These are phyloP conservation scores for Anguilla pacifica DNA, from an alignment of 2,797 vertebrate species.

Conservation along the genomic window DNA sequence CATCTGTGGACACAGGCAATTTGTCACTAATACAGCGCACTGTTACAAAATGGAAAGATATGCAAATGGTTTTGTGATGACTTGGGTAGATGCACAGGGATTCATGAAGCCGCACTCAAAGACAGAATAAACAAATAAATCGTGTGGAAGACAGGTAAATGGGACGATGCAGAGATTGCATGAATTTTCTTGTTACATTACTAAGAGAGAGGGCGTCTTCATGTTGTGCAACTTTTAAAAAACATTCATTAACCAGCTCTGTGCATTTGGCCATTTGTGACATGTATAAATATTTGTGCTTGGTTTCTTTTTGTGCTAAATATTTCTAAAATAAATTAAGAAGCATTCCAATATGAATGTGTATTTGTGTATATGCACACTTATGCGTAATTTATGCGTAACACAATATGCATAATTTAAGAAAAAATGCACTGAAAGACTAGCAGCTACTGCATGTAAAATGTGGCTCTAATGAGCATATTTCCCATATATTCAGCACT, in stretches of 20 bases:
- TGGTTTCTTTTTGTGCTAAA: background rate
- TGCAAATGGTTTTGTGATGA: background rate
- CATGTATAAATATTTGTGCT: background rate
- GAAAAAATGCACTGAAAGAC: background rate
- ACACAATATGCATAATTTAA: too few species aligned
- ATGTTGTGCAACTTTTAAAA: background rate
- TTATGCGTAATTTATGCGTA: too few species aligned
- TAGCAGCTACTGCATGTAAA: background rate
- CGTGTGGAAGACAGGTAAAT: background rate
- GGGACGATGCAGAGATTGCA: background rate
- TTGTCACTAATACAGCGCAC: background rate
- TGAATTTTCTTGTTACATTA: background rate
- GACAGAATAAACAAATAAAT: background rate
- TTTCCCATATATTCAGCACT: background rate
- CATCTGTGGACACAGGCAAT: background rate
- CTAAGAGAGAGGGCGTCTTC: background rate
- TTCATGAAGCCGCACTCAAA: background rate
- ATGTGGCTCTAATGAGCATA: background rate
- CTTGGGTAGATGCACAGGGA: background rate
- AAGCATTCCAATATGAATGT: too few species aligned
- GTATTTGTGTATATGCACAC: too few species aligned
- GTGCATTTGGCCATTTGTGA: background rate
- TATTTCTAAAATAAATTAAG: background rate
- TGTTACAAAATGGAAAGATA: background rate
- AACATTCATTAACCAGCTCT: background rate